Percentiles rank a stretch among this genome's conserved stretches.
These are phyloP conservation scores for Aspidiotus destructor DNA, from an alignment of 2,888 invertebrate species.

Conservation along the genomic window DNA sequence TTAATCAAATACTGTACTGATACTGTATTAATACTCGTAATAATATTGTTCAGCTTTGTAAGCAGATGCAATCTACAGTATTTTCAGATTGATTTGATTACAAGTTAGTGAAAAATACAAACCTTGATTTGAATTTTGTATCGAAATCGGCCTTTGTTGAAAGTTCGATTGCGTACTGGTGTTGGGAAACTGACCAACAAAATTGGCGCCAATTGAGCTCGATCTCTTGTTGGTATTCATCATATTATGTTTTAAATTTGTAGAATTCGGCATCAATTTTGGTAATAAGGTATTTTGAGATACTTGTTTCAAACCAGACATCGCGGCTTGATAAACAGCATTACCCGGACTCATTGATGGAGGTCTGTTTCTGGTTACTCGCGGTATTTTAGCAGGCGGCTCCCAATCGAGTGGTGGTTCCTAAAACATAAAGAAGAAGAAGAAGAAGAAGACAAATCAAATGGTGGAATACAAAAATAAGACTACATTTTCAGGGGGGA, in stretches of 20 bases:
- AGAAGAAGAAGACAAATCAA: not conserved
- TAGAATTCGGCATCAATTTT: constrained; percentile 43
- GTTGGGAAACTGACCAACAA: constrained; percentile 23
- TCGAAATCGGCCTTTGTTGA: constrained; percentile 22
- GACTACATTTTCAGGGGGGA: too few species aligned
- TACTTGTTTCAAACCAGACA: constrained; percentile 37
- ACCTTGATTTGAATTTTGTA: constrained; percentile 36
- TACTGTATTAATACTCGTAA: too few species aligned
- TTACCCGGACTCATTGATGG: constrained; percentile 37
- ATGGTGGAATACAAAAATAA: not conserved
- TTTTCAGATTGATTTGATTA: too few species aligned
- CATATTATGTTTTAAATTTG: constrained; percentile 34
- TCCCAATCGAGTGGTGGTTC: constrained; percentile 85
- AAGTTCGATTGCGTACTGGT: constrained; percentile 22
- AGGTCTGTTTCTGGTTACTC: constrained; percentile 47
- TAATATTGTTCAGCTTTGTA: too few species aligned
- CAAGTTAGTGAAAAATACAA: constrained; percentile 34
- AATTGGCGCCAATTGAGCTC: constrained; percentile 7
- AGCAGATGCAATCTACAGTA: too few species aligned
- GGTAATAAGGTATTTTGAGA: constrained; percentile 43
- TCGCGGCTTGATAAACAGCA: constrained; percentile 43
- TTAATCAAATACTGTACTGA: too few species aligned
- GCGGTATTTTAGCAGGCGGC: constrained; percentile 85
- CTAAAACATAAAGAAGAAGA: constrained; percentile 36
- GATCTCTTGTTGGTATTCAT: constrained; percentile 36